Conservation (phyloP, 2,797 vertebrate species). For the Pseudochromis fuscus region DNA sequence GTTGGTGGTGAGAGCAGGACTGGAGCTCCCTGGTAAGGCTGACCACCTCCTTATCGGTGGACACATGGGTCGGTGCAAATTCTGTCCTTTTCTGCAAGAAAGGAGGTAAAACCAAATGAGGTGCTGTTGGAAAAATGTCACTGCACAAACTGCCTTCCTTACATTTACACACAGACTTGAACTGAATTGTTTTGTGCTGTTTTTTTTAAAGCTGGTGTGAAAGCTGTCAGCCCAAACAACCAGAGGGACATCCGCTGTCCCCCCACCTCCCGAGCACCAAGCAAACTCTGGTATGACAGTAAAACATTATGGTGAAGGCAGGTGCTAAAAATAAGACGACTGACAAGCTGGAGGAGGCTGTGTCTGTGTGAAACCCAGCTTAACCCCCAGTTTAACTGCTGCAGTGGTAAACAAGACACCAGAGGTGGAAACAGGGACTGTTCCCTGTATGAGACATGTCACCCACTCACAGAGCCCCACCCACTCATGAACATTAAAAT, state of each 20-base stretch:
- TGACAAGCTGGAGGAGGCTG: too few relatives aligned
- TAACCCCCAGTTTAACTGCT: too few relatives aligned
- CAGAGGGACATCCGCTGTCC: too few relatives aligned
- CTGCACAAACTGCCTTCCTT: background rate
- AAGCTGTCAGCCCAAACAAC: background rate
- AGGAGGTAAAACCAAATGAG: background rate
- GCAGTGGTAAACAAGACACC: too few relatives aligned
- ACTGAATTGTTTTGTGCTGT: too few relatives aligned
- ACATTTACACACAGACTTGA: too few relatives aligned
- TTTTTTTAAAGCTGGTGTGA: background rate
- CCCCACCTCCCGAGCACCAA: too few relatives aligned
- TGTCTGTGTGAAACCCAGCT: too few relatives aligned
- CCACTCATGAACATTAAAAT: too few relatives aligned
- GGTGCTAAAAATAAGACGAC: too few relatives aligned
- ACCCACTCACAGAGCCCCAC: too few relatives aligned
- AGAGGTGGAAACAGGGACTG: background rate
- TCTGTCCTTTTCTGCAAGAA: conserved; percentile 27
- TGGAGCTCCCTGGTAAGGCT: conserved; percentile 30
- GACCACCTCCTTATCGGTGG: background rate
- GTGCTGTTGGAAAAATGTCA: background rate
- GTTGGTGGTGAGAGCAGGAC: conserved; percentile 61
- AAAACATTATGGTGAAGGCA: background rate
- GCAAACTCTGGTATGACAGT: background rate
- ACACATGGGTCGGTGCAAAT: background rate
- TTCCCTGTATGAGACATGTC: background rate